Percentiles rank a stretch among this genome's conserved stretches.
These are phyloP conservation scores for Rhinichthys klamathensis DNA, from an alignment of 2,113 vertebrate species.

Conservation along the genomic window DNA sequence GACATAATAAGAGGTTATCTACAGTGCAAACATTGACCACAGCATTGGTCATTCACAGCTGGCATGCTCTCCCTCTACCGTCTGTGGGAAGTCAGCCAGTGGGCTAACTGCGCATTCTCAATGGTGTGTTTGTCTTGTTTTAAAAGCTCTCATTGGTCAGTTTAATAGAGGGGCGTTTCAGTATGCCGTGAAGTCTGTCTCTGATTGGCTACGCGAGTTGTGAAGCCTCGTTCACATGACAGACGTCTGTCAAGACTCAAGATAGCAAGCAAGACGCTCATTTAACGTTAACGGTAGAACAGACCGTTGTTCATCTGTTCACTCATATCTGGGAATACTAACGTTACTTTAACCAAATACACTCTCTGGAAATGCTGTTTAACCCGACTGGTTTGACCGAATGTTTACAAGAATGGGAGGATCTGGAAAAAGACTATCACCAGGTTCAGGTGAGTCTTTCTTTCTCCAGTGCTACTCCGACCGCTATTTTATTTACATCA, in stretches of 20 bases:
- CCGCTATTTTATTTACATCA: background rate
- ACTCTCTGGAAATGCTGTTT: slow-evolving; percentile 64
- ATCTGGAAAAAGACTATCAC: slow-evolving; percentile 88
- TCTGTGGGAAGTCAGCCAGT: background rate
- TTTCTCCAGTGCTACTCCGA: background rate
- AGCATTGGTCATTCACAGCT: background rate
- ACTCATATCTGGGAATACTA: background rate
- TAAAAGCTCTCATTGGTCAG: slow-evolving; percentile 40
- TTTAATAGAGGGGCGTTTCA: background rate
- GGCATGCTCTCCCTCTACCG: background rate
- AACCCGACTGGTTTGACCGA: slow-evolving; percentile 68
- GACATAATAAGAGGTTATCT: background rate
- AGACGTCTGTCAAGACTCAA: background rate
- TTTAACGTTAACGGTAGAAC: background rate
- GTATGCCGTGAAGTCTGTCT: background rate
- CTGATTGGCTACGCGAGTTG: slow-evolving; percentile 47
- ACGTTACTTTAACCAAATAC: background rate
- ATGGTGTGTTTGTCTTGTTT: background rate
- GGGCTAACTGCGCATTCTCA: background rate
- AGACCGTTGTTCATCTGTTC: background rate
- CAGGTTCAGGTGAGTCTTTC: slow-evolving; percentile 82
- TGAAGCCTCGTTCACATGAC: slow-evolving; percentile 6
- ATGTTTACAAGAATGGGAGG: slow-evolving; percentile 88
- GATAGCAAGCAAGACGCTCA: background rate
- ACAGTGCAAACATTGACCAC: background rate